These are phyloP conservation scores for Drosophila kohkoa DNA, from an alignment of 1,140 invertebrate species.

Conservation along the genomic window DNA sequence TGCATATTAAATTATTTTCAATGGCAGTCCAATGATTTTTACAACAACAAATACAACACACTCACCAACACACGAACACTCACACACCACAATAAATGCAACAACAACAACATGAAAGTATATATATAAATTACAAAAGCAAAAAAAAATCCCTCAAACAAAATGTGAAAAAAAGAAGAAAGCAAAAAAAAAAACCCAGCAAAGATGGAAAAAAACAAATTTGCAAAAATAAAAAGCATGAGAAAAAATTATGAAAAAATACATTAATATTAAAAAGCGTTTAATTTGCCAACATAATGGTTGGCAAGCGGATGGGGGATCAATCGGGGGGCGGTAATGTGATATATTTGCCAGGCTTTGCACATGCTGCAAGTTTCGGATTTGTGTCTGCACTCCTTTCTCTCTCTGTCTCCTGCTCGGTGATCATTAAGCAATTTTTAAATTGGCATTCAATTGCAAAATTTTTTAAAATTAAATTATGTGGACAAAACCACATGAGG, in stretches of 20 bases:
- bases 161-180: constrained; percentile 50
- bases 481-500: constrained; percentile 52
- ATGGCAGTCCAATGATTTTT: constrained; percentile 72
- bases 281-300: constrained; percentile 74
- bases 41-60: constrained; percentile 36
- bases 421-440: constrained; percentile 74
- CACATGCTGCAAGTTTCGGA: constrained; percentile 59
- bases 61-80: constrained; percentile 19
- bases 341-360: constrained; percentile 64
- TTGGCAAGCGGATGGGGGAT: constrained; percentile 14
- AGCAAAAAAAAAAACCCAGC: constrained; percentile 39
- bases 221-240: constrained; percentile 61
- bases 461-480: constrained; percentile 69
- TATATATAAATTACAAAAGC: constrained; percentile 48
- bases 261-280: constrained; percentile 81
- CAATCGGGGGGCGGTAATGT: constrained; percentile 37
- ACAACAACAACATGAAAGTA: constrained; percentile 37
- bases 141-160: constrained; percentile 54
- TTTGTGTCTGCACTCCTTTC: neutral
- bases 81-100: constrained; percentile 21
- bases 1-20: constrained; percentile 81
- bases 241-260: constrained; percentile 64
- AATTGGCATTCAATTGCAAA: constrained; percentile 72
- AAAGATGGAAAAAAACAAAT: constrained; percentile 49
- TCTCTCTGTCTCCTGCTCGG: neutral